Evolutionary conservation across 35 echinoderm and acorn worm species (phyloP).

Genomic region (Heliocidaris erythrogramma): DNA sequence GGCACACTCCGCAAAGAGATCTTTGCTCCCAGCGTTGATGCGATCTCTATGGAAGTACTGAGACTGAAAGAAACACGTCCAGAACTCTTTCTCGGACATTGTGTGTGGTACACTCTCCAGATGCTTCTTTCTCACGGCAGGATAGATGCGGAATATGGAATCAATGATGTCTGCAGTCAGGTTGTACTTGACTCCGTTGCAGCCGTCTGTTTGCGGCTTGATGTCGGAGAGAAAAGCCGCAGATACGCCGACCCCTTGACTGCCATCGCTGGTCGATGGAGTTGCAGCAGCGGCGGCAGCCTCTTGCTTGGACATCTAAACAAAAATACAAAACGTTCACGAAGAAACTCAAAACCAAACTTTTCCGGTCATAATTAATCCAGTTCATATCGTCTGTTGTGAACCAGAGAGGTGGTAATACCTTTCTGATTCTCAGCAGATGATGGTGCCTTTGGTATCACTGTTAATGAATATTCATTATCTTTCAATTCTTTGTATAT

Average conservation of each 20-base stretch:
- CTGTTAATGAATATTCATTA: too few relatives aligned
- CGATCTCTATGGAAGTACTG: constrained; percentile 98
- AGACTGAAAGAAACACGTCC: constrained; percentile 96
- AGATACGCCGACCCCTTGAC: constrained; percentile 80
- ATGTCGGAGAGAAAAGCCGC: constrained; percentile 96
- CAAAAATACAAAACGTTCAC: not conserved
- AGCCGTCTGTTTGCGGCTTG: constrained; percentile 94
- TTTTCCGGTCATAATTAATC: too few relatives aligned
- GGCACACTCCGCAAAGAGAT: constrained; percentile 96
- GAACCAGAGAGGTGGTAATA: too few relatives aligned
- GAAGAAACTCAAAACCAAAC: too few relatives aligned
- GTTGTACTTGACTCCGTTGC: constrained; percentile 99
- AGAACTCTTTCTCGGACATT: constrained; percentile 95
- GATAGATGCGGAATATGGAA: constrained; percentile 97
- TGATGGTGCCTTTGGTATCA: too few relatives aligned
- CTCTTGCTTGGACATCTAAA: constrained; percentile 40
- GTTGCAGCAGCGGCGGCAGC: not conserved
- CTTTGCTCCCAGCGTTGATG: constrained; percentile 80
- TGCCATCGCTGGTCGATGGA: not conserved
- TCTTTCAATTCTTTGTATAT: too few relatives aligned
- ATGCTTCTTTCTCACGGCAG: constrained; percentile 96
- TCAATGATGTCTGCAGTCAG: constrained; percentile 96
- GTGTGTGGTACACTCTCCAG: constrained; percentile 93
- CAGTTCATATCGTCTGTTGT: too few relatives aligned
- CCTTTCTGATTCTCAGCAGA: too few relatives aligned